Conservation (phyloP, 2,888 invertebrate genomes). For the Eumacrocentrus americanus region DNA sequence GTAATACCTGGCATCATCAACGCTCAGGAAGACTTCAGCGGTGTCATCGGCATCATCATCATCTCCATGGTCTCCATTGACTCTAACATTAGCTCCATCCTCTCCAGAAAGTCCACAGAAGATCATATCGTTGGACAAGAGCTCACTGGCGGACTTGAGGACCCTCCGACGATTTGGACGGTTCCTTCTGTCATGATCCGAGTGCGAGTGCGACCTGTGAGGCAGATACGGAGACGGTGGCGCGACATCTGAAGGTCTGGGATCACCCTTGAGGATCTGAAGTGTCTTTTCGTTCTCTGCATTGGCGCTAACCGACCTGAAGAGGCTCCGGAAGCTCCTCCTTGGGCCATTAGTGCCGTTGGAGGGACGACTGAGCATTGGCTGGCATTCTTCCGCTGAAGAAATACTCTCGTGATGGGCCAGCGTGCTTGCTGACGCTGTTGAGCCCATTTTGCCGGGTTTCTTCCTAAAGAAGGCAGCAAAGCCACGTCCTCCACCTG, state of each 20-base stretch:
- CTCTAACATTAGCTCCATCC: conserved; percentile 35
- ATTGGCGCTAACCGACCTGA: conserved; percentile 72
- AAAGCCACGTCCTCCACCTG: conserved; percentile 42
- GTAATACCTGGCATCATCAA: conserved; percentile 64
- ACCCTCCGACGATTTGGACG: conserved; percentile 44
- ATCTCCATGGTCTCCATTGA: conserved; percentile 46
- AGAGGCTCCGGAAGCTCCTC: conserved; percentile 67
- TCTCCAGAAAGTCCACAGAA: conserved; percentile 47
- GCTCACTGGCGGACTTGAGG: conserved; percentile 56
- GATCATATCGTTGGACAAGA: conserved; percentile 55
- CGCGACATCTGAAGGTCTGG: conserved; percentile 74
- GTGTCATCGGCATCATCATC: conserved; percentile 56
- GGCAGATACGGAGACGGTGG: conserved; percentile 62
- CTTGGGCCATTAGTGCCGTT: conserved; percentile 37
- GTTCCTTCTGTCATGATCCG: conserved; percentile 50
- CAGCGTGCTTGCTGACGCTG: conserved; percentile 46
- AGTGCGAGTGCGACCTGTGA: conserved; percentile 54
- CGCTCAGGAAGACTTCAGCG: conserved; percentile 70
- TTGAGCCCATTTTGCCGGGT: conserved; percentile 45
- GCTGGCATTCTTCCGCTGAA: conserved; percentile 44
- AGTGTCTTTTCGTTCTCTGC: conserved; percentile 69
- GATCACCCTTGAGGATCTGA: conserved; percentile 72
- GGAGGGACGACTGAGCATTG: conserved; percentile 40
- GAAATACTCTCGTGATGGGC: conserved; percentile 41
- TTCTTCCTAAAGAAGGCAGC: conserved; percentile 47